Base-by-base conservation (phyloP, 2,888 invertebrate genomes). In the Plebejus anna region DNA sequence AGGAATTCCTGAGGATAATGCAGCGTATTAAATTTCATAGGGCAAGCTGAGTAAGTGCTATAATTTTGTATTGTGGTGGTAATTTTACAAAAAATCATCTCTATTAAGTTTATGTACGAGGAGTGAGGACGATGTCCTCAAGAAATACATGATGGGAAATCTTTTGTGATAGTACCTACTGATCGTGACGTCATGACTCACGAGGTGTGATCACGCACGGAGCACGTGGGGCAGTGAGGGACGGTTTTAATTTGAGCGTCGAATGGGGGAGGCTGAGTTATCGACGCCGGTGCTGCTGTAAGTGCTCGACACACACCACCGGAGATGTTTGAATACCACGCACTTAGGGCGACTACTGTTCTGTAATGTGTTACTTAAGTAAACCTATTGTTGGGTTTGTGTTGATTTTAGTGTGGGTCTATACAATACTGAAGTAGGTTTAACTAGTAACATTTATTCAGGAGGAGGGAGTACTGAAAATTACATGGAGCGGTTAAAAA, bases 221-320 rank as follows among this genome's bases (percentile, higher is more conserved):
- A 32, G 66, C 66, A 66, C 66, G 66, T 66, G 66, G 66, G 66
- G 66, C 88, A 88, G 88, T 89, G 87, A 87, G 90, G 55, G 55
- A 89, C 88, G 89, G 89, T 86, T 89, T 89, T 89, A 89, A 91
- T 89, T 89, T 88, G 89, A 89, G 89, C 88, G 85, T 87, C 82
- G 89, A 88, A 87, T 85, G 83, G 84, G 84, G 84, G 85, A 84
- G 81, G 78, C 80, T 79, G 80, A 73, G 80, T 78, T 75, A 77
- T 77, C 78, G 80, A 78, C 78, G 78, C 72, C 42, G 76, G 75
- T 75, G 13, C 38, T 61, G 73, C 73, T 5, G 51, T 73, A 5
- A 73, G 73, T 73, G 73, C 73, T 66, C 13, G 66, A 32, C 32
- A 32, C 66, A 66, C 22, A 61, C 7, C 32, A 32, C 9, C 16